phyloP scores from a whole-genome alignment of 2,888 invertebrate species.

The Aspidiotus rigidus region DNA sequence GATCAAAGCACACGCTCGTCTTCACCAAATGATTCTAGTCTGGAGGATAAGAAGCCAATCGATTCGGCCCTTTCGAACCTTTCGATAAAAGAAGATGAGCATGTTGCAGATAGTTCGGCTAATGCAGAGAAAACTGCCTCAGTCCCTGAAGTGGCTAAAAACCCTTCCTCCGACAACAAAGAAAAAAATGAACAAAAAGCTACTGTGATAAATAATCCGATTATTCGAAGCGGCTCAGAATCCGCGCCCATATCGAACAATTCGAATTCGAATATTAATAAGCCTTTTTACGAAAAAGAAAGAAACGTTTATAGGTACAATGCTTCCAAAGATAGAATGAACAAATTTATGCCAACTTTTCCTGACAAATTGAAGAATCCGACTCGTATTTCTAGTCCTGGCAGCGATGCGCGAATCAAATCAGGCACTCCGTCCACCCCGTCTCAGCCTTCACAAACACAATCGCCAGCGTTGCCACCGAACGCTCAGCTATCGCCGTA shows the following conservation, averaged over 20 bases:
- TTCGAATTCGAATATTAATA: background rate
- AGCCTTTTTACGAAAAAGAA: background rate
- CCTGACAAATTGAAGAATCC: conserved; percentile 20
- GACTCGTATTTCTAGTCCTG: conserved; percentile 22
- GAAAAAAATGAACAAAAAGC: background rate
- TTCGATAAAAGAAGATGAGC: background rate
- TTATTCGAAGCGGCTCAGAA: too few relatives aligned
- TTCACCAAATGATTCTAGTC: conserved; percentile 11
- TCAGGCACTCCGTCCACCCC: conserved; percentile 4
- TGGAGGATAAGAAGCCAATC: background rate
- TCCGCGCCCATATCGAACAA: background rate
- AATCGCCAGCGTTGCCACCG: conserved; percentile 1
- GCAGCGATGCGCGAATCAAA: conserved; percentile 11
- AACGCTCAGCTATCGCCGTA: conserved; percentile 10
- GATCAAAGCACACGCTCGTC: conserved; percentile 4
- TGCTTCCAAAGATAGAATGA: background rate
- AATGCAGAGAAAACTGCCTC: background rate
- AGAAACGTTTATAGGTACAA: background rate
- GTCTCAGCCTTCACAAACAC: conserved; percentile 6
- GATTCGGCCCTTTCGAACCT: background rate
- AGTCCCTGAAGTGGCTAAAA: background rate
- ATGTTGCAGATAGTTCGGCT: background rate
- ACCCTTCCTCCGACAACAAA: background rate
- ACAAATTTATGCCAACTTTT: background rate
- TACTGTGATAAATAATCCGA: conserved; percentile 3